A percentile compares a stretch with the other conserved stretches of the same genome.
These are phyloP conservation scores for Sebastes matsubarae DNA, from an alignment of 2,797 vertebrate genomes.

Conservation along the genomic window DNA sequence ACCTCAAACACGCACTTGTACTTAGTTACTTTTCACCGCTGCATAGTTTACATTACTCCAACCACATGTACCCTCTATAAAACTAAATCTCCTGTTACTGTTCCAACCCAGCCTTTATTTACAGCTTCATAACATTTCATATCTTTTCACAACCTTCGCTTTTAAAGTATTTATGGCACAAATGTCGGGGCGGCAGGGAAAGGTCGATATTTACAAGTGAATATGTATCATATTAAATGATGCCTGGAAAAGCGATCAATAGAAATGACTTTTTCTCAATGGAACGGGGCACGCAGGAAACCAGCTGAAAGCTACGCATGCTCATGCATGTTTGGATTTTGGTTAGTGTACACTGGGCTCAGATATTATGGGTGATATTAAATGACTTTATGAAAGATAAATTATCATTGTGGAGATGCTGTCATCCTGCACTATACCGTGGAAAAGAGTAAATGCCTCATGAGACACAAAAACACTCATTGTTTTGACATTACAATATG, in stretches of 20 bases:
- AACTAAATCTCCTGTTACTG: background rate
- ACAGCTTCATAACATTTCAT: conserved; percentile 47
- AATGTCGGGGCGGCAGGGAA: conserved; percentile 43
- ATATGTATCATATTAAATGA: conserved; percentile 75
- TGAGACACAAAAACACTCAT: background rate
- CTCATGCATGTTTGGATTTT: background rate
- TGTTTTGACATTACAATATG: background rate
- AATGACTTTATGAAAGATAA: background rate
- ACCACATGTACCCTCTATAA: conserved; percentile 5
- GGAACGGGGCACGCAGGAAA: conserved; percentile 50
- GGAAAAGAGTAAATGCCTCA: background rate
- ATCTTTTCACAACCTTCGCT: conserved; percentile 34
- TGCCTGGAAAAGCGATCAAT: conserved; percentile 77
- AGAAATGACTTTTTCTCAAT: conserved; percentile 69
- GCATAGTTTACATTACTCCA: background rate
- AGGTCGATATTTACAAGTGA: conserved; percentile 74
- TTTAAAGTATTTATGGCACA: conserved; percentile 66
- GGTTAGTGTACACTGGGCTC: background rate
- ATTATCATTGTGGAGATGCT: background rate
- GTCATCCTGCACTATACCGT: background rate
- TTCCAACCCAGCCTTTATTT: conserved; percentile 46
- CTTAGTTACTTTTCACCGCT: background rate
- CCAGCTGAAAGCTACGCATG: background rate
- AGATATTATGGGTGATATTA: background rate
- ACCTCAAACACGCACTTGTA: too few species aligned